A percentile compares a stretch with the other conserved stretches of the same genome.
Evolutionary conservation across 2,797 vertebrate genomes (phyloP).

Genomic region (Sebastolobus alascanus): DNA sequence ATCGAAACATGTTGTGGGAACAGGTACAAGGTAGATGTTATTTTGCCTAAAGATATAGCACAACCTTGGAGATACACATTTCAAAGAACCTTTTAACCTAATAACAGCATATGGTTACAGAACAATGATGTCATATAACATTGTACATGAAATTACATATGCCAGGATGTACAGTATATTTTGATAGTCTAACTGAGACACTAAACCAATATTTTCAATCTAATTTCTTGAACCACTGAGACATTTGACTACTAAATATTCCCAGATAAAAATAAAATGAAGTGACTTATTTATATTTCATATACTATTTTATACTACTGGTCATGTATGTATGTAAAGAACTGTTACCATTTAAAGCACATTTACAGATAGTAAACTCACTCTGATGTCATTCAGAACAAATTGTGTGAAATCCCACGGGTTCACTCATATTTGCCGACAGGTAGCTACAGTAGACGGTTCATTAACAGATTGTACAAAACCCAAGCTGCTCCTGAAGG

Average conservation of each 20-base stretch:
- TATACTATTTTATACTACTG: background rate
- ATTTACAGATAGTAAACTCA: background rate
- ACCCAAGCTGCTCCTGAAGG: conserved; percentile 19
- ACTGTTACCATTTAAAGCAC: background rate
- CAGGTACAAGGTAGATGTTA: background rate
- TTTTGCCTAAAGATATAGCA: background rate
- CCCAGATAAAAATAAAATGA: background rate
- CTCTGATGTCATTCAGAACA: background rate
- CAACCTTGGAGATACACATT: background rate
- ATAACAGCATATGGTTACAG: too few species aligned
- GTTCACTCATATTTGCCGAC: background rate
- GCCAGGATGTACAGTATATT: background rate
- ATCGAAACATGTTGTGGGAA: background rate
- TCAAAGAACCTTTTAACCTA: background rate
- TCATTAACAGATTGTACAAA: background rate
- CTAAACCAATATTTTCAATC: background rate
- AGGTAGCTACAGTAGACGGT: background rate
- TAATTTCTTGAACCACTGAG: too few species aligned
- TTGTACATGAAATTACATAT: background rate
- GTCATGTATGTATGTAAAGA: background rate
- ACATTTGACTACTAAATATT: too few species aligned
- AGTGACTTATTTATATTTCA: background rate
- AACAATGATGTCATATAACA: background rate
- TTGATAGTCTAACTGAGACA: background rate
- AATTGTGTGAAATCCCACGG: background rate